Evolutionary conservation across 2,113 vertebrate genomes (phyloP).

Genomic region (Seriola quinqueradiata): DNA sequence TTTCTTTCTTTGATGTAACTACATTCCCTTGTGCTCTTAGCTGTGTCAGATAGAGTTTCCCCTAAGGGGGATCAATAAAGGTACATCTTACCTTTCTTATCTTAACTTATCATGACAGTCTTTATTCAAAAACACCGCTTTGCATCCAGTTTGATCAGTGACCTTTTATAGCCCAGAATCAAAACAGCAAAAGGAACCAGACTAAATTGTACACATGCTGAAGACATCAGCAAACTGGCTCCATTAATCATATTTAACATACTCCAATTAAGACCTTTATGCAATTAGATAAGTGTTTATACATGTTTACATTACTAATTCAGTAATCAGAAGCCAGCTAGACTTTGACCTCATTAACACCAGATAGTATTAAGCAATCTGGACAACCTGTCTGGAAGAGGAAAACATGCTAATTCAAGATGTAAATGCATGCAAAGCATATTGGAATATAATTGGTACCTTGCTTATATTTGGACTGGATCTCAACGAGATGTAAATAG

Average conservation of each 20-base stretch:
- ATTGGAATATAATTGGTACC: neutral
- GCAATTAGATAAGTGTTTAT: neutral
- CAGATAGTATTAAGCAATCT: neutral
- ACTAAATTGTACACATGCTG: neutral
- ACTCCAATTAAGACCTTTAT: neutral
- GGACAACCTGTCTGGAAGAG: neutral
- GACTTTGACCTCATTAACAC: neutral
- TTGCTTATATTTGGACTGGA: neutral
- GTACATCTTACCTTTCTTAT: neutral
- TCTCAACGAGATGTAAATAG: neutral
- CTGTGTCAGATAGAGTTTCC: too few relatives aligned
- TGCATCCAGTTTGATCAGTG: neutral
- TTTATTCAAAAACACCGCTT: neutral
- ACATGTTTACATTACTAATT: neutral
- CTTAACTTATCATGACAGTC: neutral
- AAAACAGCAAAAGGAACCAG: neutral
- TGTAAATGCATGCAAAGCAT: neutral
- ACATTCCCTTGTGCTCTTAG: too few relatives aligned
- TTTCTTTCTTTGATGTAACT: too few relatives aligned
- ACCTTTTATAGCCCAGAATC: neutral
- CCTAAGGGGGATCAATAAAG: too few relatives aligned
- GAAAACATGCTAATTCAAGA: neutral
- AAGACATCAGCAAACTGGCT: neutral
- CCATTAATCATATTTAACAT: constrained; percentile 3
- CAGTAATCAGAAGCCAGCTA: neutral